These are phyloP conservation scores for Actinopyga echinites DNA, from an alignment of 53 echinoderm and acorn worm genomes.

Conservation along the genomic window DNA sequence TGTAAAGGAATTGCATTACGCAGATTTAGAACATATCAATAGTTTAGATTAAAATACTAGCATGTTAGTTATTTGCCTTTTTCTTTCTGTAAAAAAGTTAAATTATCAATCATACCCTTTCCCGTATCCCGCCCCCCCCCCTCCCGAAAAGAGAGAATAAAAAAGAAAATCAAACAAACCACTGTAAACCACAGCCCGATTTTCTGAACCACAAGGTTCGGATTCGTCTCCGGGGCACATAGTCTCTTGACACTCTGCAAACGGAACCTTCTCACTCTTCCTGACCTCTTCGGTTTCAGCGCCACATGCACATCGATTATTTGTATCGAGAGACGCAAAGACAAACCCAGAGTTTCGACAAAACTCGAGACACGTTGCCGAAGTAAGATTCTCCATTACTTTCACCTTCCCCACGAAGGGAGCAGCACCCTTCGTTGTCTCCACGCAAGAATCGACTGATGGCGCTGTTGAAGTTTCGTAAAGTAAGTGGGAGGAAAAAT, in stretches of 20 bases:
- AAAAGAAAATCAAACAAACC: background rate
- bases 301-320: background rate
- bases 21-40: too few relatives aligned
- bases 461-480: background rate
- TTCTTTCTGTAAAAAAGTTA: too few relatives aligned
- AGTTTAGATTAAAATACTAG: too few relatives aligned
- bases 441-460: background rate
- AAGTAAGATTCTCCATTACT: background rate
- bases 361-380: background rate
- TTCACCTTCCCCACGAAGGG: background rate
- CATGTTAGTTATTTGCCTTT: too few relatives aligned
- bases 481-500: too few relatives aligned
- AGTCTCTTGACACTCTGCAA: background rate
- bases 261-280: background rate
- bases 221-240: background rate
- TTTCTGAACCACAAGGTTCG: background rate
- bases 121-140: background rate
- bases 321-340: background rate
- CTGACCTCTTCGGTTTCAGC: background rate
- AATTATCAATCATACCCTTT: too few relatives aligned
- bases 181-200: background rate
- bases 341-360: constrained; percentile 14
- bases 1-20: too few relatives aligned
- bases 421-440: background rate
- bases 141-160: background rate